Conservation (phyloP, 2,113 vertebrate genomes). For the Carassius carassius region DNA sequence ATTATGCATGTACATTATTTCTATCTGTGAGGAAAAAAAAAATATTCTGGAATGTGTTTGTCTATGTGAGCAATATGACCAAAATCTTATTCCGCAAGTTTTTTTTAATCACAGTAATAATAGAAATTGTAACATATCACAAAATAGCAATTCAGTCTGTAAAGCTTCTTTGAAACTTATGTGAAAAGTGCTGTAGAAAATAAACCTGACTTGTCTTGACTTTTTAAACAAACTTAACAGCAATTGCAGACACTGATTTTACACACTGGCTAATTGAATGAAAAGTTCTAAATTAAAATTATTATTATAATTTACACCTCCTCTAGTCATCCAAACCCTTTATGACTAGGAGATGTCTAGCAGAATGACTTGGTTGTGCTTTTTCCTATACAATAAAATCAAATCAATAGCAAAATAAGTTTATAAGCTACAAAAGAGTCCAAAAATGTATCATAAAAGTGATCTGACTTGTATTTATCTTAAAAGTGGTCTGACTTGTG, state of each 20-base stretch:
- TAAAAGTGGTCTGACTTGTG: not conserved
- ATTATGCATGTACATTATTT: conserved; percentile 2
- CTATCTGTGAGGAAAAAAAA: not conserved
- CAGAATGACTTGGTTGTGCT: not conserved
- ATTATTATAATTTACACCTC: not conserved
- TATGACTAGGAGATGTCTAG: not conserved
- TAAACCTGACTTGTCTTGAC: not conserved
- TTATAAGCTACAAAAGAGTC: not conserved
- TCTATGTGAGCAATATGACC: not conserved
- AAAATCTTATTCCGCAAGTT: not conserved
- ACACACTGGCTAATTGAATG: not conserved
- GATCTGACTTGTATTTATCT: not conserved
- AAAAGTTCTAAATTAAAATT: not conserved
- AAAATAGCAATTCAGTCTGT: not conserved
- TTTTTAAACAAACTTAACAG: not conserved
- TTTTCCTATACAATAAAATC: not conserved
- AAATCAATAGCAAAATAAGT: not conserved
- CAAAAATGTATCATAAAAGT: not conserved
- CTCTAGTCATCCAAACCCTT: not conserved
- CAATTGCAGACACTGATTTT: not conserved
- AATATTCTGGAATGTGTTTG: not conserved
- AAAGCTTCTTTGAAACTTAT: not conserved
- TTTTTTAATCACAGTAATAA: not conserved
- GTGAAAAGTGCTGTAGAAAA: not conserved
- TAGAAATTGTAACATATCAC: not conserved